A percentile compares a stretch with the other conserved stretches of the same genome.
phyloP scores from a whole-genome alignment of 2,797 vertebrate species.

The Fistularia tabacaria region DNA sequence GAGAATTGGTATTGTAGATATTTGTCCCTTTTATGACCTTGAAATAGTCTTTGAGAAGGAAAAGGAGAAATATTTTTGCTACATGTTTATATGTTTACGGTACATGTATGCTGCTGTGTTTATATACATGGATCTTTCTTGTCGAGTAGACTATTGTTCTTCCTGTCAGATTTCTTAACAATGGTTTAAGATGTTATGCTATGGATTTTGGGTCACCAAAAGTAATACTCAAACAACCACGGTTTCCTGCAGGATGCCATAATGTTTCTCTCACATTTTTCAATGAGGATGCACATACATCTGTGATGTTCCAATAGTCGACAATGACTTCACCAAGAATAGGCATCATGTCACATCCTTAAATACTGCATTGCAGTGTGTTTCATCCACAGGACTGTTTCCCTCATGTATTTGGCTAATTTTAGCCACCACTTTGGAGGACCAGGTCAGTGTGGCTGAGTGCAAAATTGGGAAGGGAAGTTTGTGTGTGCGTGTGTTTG shows the following conservation, averaged over 20 bases:
- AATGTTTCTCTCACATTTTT: slow-evolving; percentile 36
- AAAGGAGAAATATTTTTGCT: too few species aligned
- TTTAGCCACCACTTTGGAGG: slow-evolving; percentile 44
- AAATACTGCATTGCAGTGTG: slow-evolving; percentile 44
- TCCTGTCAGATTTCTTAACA: slow-evolving; percentile 32
- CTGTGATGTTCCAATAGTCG: too few species aligned
- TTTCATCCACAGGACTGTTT: slow-evolving; percentile 34
- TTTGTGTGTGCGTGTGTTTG: background rate
- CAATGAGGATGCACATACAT: slow-evolving; percentile 11
- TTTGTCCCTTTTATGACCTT: too few species aligned
- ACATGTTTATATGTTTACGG: too few species aligned
- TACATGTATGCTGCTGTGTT: too few species aligned
- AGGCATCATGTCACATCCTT: slow-evolving; percentile 7
- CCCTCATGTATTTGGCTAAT: slow-evolving; percentile 43
- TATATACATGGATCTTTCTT: background rate
- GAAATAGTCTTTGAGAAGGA: too few species aligned
- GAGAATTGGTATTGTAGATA: too few species aligned
- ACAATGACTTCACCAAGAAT: background rate
- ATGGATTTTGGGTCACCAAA: slow-evolving; percentile 42
- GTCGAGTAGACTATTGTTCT: background rate
- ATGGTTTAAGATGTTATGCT: slow-evolving; percentile 19
- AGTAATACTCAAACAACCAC: slow-evolving; percentile 40
- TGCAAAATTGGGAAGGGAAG: slow-evolving; percentile 20
- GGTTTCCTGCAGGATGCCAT: slow-evolving; percentile 29
- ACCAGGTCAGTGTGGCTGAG: slow-evolving; percentile 39